Percentiles rank a stretch among this genome's conserved stretches.
These are phyloP conservation scores for Clunio marinus DNA, from an alignment of 2,888 invertebrate species.

Conservation along the genomic window DNA sequence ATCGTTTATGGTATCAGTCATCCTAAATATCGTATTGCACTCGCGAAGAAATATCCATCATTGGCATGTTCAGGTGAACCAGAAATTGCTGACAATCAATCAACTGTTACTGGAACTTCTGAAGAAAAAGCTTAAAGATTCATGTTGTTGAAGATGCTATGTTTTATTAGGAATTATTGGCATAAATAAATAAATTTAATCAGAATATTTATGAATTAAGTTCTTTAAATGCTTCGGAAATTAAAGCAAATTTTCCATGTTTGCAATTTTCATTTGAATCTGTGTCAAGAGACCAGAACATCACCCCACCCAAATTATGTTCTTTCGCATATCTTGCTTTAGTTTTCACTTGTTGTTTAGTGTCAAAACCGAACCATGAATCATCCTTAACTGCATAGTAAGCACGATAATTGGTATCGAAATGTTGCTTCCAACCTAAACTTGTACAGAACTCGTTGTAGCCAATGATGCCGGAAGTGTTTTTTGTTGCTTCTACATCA, in stretches of 20 bases:
- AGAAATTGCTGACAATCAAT: neutral
- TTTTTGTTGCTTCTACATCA: neutral
- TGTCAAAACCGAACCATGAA: neutral
- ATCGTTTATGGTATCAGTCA: conserved; percentile 61
- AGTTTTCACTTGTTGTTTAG: neutral
- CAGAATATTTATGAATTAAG: too few relatives aligned
- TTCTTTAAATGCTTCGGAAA: neutral
- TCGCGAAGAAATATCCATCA: conserved; percentile 60
- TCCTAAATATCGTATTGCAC: conserved; percentile 59
- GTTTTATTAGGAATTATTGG: neutral
- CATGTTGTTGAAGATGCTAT: neutral
- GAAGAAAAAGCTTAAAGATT: neutral
- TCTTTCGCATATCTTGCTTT: neutral
- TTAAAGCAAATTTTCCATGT: neutral
- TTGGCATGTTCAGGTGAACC: conserved; percentile 43
- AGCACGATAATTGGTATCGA: neutral
- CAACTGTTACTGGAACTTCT: neutral
- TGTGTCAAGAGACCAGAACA: neutral
- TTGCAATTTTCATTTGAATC: neutral
- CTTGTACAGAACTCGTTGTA: neutral
- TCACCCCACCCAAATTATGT: neutral
- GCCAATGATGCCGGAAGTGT: neutral
- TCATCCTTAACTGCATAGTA: neutral
- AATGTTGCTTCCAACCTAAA: neutral
- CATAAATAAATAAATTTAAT: too few relatives aligned